These are phyloP conservation scores for Drosophila vallismaia DNA, from an alignment of 2,888 invertebrate genomes.

Conservation along the genomic window DNA sequence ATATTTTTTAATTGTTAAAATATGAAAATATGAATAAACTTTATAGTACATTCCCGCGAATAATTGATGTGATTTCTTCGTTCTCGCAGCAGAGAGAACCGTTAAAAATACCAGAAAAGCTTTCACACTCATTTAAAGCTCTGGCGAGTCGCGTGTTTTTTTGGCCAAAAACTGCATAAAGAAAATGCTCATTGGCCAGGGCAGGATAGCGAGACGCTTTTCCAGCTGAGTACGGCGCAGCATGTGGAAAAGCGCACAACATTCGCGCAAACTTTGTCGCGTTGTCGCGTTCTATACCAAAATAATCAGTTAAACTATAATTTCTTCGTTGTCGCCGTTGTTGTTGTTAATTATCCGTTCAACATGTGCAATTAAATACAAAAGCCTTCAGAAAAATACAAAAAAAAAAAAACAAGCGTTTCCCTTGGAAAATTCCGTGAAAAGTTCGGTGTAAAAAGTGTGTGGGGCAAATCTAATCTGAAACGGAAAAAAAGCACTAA, in stretches of 20 bases:
- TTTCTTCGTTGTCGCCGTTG: slow-evolving; percentile 25
- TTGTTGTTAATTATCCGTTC: slow-evolving; percentile 23
- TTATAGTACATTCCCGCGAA: slow-evolving; percentile 6
- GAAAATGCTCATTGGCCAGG: slow-evolving; percentile 51
- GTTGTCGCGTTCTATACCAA: slow-evolving; percentile 32
- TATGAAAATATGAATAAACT: slow-evolving; percentile 1
- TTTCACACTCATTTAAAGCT: slow-evolving; percentile 29
- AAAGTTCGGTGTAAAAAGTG: slow-evolving; percentile 11
- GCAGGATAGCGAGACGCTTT: slow-evolving; percentile 57
- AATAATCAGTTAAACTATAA: slow-evolving; percentile 11
- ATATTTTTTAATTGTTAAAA: slow-evolving; percentile 1
- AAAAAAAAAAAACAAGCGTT: slow-evolving; percentile 2
- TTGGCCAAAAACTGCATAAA: slow-evolving; percentile 24
- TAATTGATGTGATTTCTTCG: slow-evolving; percentile 4
- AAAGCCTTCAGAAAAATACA: slow-evolving; percentile 18
- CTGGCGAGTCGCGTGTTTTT: slow-evolving; percentile 18
- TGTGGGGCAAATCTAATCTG: slow-evolving; percentile 10
- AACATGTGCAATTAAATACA: slow-evolving; percentile 30
- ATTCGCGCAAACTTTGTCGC: slow-evolving; percentile 43
- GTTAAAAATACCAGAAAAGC: slow-evolving; percentile 39
- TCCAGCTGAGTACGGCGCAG: slow-evolving; percentile 72
- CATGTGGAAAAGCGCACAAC: slow-evolving; percentile 74
- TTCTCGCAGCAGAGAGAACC: slow-evolving; percentile 8
- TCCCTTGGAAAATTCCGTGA: slow-evolving; percentile 22
- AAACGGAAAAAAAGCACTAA: slow-evolving; percentile 9